phyloP scores from a whole-genome alignment of 2,113 vertebrate genomes.

The Macrotis lagotis region DNA sequence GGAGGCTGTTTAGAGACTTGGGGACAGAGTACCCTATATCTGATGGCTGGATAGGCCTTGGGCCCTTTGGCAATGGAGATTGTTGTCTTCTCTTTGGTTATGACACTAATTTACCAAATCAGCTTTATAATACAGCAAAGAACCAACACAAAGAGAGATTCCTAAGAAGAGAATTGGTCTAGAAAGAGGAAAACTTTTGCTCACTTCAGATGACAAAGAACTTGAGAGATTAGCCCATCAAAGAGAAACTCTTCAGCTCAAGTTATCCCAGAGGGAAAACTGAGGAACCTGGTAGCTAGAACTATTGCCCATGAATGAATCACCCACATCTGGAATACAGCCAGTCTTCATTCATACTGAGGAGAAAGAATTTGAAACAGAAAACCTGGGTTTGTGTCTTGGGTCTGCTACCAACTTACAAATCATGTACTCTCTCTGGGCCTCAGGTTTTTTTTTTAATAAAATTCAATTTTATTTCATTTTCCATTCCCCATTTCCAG shows the following conservation, averaged over 20 bases:
- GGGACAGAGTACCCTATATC: slow-evolving; percentile 76
- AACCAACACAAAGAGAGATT: neutral
- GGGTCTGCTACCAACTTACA: neutral
- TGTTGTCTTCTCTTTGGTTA: slow-evolving; percentile 73
- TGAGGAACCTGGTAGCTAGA: neutral
- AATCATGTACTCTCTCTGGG: neutral
- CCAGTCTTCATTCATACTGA: neutral
- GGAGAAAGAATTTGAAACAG: neutral
- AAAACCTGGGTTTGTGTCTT: neutral
- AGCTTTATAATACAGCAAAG: slow-evolving; percentile 56
- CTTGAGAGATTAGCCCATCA: neutral
- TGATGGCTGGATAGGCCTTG: slow-evolving; percentile 75
- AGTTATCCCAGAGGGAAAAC: neutral
- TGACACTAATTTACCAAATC: slow-evolving; percentile 73
- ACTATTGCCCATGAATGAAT: neutral
- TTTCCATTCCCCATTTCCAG: neutral
- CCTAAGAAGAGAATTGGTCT: neutral
- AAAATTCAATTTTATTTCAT: neutral
- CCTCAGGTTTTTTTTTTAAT: neutral
- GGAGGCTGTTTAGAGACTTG: slow-evolving; percentile 78
- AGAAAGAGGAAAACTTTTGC: neutral
- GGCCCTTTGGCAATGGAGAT: slow-evolving; percentile 78
- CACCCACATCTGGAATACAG: neutral
- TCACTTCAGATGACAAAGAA: neutral
- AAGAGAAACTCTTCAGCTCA: neutral